Percentiles rank a stretch among this genome's conserved stretches.
Conservation (phyloP, 2,797 vertebrate genomes). For the Anniella stebbinsi region DNA sequence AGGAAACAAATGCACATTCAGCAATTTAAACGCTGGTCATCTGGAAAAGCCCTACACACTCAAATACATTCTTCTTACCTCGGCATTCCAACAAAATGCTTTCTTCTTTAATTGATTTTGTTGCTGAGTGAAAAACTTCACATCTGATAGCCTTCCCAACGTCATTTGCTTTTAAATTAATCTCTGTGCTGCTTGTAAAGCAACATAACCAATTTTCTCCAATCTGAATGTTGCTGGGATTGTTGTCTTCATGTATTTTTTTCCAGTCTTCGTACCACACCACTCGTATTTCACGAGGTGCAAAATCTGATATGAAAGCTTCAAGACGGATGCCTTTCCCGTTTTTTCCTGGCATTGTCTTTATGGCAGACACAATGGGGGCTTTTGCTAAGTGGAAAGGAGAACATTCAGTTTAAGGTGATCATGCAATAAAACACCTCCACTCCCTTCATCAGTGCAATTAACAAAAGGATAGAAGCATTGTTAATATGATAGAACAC, state of each 20-base stretch:
- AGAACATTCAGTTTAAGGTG: not conserved
- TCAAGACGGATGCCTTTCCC: not conserved
- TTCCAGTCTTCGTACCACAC: slow-evolving; percentile 13
- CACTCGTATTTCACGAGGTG: not conserved
- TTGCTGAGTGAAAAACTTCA: slow-evolving; percentile 32
- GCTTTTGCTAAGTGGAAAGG: slow-evolving; percentile 21
- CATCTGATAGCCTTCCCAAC: slow-evolving; percentile 17
- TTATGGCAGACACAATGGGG: not conserved
- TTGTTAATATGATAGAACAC: not conserved
- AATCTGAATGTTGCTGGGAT: not conserved
- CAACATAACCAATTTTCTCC: slow-evolving; percentile 35
- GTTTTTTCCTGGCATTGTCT: not conserved
- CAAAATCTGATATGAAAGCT: slow-evolving; percentile 17
- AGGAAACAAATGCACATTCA: not conserved
- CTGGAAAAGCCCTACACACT: not conserved
- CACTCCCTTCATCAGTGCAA: not conserved
- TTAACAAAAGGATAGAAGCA: not conserved
- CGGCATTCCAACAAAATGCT: not conserved
- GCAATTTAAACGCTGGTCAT: not conserved
- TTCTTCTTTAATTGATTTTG: not conserved
- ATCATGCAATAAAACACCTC: slow-evolving; percentile 1
- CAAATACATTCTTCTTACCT: slow-evolving; percentile 29
- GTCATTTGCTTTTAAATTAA: slow-evolving; percentile 2
- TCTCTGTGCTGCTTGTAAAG: slow-evolving; percentile 20
- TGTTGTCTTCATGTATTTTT: not conserved